Evolutionary conservation across 2,113 vertebrate species (phyloP), one percentile per base, ranked within the genome.

Genomic region (Thamnophis sirtalis): DNA sequence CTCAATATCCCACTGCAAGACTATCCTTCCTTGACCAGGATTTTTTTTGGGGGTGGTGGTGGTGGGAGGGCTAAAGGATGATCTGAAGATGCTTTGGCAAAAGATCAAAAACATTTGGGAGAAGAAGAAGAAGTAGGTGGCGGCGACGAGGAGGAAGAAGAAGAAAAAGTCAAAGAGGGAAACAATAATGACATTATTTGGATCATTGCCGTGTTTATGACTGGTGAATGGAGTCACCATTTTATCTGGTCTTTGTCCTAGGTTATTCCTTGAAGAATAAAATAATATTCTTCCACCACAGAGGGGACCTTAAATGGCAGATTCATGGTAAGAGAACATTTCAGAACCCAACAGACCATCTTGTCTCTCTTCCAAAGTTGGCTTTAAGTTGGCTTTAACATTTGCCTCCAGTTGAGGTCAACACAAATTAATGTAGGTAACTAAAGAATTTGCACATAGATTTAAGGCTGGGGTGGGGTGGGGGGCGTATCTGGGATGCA

Each of bases 381-480:
- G 33, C 73, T 80, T 38, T 38, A 38, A 38, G 38, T 26, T 80
- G 33, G n/a, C n/a, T n/a, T n/a, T n/a, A n/a, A 38, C 33, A 9
- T 60, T 80, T 9, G 68, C 73, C 13, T 80, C 33, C 73, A 21
- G 15, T 80, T 43, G 73, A 38, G 73, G 33, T 38, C 73, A 19
- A 43, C 68, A 38, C 7, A 38, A 33, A 33, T 80, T 80, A 33
- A 80, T 43, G 1, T 80, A 43, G 3, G 33, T 80, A 21, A 80
- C 73, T 80, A 38, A 38, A 80, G 7, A 43, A 21, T 80, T 38
- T 80, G 33, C 33, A 21, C 33, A 3, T 80, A 80, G 68, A 80
- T 38, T 38, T 8, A 3, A n/a, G n/a, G n/a, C n/a, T n/a, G n/a
- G n/a, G n/a, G 33, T n/a, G n/a, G 73, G 2, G 2, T 0, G 24